Evolutionary conservation across 2,113 vertebrate genomes (phyloP).

Genomic region (Sander vitreus): DNA sequence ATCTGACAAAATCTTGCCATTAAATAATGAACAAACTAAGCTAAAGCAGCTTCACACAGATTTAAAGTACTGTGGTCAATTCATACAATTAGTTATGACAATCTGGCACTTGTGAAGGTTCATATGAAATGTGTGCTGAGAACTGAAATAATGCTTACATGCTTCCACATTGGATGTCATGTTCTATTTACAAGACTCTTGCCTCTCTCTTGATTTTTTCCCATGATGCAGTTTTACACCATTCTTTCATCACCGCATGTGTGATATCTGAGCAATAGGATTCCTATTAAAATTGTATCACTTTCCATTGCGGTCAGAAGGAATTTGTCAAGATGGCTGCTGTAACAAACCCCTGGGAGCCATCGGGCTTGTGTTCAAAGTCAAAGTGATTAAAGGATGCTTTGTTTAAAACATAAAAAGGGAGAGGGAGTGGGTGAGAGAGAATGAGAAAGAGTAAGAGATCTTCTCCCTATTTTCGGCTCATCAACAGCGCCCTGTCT

Average conservation of each 20-base stretch:
- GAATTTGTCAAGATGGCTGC: slow-evolving; percentile 56
- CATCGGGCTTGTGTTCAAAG: slow-evolving; percentile 68
- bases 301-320: slow-evolving; percentile 18
- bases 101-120: background rate
- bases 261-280: slow-evolving; percentile 18
- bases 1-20: background rate
- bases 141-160: background rate
- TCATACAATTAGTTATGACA: background rate
- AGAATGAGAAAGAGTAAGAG: slow-evolving; percentile 7
- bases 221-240: slow-evolving; percentile 49
- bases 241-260: slow-evolving; percentile 28
- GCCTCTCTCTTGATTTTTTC: slow-evolving; percentile 34
- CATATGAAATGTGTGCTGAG: background rate
- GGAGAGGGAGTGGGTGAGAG: background rate
- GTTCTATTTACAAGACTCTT: background rate
- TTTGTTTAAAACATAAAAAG: slow-evolving; percentile 64
- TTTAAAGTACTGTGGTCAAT: background rate
- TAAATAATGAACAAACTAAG: background rate
- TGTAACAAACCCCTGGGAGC: slow-evolving; percentile 44
- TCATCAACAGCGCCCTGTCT: slow-evolving; percentile 36
- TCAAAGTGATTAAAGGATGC: slow-evolving; percentile 66
- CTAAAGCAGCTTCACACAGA: slow-evolving; percentile 1
- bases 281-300: slow-evolving; percentile 41
- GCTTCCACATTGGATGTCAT: slow-evolving; percentile 7
- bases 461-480: slow-evolving; percentile 15